A percentile compares a stretch with the other conserved stretches of the same genome.
phyloP scores from a whole-genome alignment of 2,797 vertebrate genomes.

The Hydrolagus colliei region DNA sequence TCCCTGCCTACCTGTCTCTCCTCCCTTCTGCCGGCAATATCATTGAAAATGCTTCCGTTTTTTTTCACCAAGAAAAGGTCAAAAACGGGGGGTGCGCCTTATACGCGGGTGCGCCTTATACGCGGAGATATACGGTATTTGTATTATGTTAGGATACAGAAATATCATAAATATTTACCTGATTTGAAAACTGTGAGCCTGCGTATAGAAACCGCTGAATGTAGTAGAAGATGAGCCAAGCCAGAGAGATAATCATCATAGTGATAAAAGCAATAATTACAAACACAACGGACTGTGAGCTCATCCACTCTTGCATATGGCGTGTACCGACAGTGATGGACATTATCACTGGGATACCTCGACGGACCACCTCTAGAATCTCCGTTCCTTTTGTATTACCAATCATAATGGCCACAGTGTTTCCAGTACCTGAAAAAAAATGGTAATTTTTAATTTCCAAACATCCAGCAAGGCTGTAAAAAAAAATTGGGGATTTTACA shows the following conservation, averaged over 20 bases:
- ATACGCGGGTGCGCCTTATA: too few relatives aligned
- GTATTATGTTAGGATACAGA: too few relatives aligned
- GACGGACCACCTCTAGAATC: constrained; percentile 57
- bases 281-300: constrained; percentile 63
- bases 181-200: constrained; percentile 61
- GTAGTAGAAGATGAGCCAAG: constrained; percentile 69
- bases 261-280: constrained; percentile 67
- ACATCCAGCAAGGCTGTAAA: background rate
- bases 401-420: constrained; percentile 65
- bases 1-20: too few relatives aligned
- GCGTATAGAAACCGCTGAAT: constrained; percentile 65
- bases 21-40: too few relatives aligned
- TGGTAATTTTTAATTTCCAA: background rate
- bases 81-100: too few relatives aligned
- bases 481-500: background rate
- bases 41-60: too few relatives aligned
- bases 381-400: constrained; percentile 64
- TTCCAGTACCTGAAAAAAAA: constrained; percentile 55
- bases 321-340: constrained; percentile 56
- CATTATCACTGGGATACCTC: constrained; percentile 60
- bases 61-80: too few relatives aligned
- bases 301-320: constrained; percentile 59
- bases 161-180: constrained; percentile 50
- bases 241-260: constrained; percentile 67
- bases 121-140: too few relatives aligned